These are phyloP conservation scores for Masnerella sp. DNA, from an alignment of 2,888 invertebrate species.

Conservation along the genomic window DNA sequence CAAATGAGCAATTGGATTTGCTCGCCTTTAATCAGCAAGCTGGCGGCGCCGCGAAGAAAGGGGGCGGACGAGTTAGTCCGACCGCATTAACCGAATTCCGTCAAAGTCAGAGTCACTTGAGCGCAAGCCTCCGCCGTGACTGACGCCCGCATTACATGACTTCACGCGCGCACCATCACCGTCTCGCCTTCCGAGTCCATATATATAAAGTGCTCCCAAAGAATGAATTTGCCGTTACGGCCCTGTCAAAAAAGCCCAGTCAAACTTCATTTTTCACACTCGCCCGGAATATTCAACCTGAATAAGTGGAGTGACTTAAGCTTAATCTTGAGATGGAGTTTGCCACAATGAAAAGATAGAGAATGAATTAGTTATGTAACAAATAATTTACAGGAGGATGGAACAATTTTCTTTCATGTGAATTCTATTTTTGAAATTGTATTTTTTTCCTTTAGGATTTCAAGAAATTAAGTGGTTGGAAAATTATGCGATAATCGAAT, in stretches of 20 bases:
- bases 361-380: neutral
- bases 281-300: slow-evolving; percentile 27
- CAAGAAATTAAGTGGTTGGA: too few species aligned
- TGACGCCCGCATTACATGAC: slow-evolving; percentile 52
- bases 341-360: neutral
- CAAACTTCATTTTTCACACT: slow-evolving; percentile 25
- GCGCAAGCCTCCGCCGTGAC: slow-evolving; percentile 48
- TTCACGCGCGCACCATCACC: slow-evolving; percentile 42
- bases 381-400: neutral
- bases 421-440: too few species aligned
- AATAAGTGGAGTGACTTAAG: neutral
- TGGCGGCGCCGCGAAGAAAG: slow-evolving; percentile 33
- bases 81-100: slow-evolving; percentile 58
- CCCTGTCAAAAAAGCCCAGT: slow-evolving; percentile 35
- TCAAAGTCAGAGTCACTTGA: slow-evolving; percentile 57
- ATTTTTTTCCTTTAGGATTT: too few species aligned
- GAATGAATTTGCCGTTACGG: slow-evolving; percentile 43
- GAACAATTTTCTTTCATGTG: too few species aligned
- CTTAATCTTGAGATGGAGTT: slow-evolving; percentile 12
- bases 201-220: slow-evolving; percentile 38
- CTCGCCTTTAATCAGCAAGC: slow-evolving; percentile 55
- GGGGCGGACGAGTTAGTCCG: slow-evolving; percentile 43
- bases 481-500: too few species aligned
- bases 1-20: slow-evolving; percentile 54
- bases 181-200: slow-evolving; percentile 27